These are phyloP conservation scores for Semicossyphus pulcher DNA, from an alignment of 2,113 vertebrate genomes.

Conservation along the genomic window DNA sequence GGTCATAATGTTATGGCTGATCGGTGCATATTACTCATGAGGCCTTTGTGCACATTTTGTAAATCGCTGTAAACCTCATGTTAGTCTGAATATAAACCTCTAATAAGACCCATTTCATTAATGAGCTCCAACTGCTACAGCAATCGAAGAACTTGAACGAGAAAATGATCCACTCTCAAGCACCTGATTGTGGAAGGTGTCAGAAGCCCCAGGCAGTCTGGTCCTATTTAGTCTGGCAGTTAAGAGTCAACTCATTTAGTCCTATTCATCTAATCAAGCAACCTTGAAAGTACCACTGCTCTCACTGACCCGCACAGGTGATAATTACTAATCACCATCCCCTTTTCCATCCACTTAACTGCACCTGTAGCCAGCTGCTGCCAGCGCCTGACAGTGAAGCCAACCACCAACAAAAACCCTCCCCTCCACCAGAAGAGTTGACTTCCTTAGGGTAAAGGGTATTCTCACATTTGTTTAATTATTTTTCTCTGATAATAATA, in stretches of 20 bases:
- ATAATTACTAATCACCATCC: slow-evolving; percentile 1
- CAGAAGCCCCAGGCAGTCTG: neutral
- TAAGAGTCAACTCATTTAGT: neutral
- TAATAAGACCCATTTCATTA: too few relatives aligned
- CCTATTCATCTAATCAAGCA: slow-evolving; percentile 17
- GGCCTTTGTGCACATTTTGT: too few relatives aligned
- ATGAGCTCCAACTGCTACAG: neutral
- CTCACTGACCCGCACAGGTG: slow-evolving; percentile 6
- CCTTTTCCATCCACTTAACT: slow-evolving; percentile 21
- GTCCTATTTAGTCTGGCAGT: neutral
- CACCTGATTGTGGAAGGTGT: neutral
- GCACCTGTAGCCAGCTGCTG: neutral
- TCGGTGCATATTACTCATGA: too few relatives aligned
- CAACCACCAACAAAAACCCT: neutral
- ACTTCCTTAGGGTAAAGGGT: too few relatives aligned
- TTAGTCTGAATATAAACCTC: too few relatives aligned
- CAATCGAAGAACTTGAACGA: neutral
- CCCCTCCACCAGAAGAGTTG: too few relatives aligned
- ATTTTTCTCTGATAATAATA: too few relatives aligned
- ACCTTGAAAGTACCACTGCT: slow-evolving; percentile 26
- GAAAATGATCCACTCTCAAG: neutral
- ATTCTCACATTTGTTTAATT: too few relatives aligned
- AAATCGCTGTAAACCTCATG: too few relatives aligned
- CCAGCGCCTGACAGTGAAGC: neutral
- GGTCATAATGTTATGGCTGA: too few relatives aligned